Conservation (phyloP, 2,888 invertebrate species). For the Calephelis perditalis region DNA sequence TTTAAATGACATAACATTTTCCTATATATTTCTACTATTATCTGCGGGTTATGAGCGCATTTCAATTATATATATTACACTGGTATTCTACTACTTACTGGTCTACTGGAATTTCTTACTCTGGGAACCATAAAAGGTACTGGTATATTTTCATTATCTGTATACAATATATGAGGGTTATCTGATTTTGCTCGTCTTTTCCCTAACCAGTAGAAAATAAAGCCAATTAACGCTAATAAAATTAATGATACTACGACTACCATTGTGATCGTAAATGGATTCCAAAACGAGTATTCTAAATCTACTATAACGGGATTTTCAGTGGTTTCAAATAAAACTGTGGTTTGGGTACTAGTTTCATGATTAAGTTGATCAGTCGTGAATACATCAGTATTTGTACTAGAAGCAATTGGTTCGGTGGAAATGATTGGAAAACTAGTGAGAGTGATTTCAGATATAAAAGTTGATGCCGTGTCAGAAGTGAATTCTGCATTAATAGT, state of each 20-base stretch:
- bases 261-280: constrained; percentile 36
- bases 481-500: too few species aligned
- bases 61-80: background rate
- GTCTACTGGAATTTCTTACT: background rate
- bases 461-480: too few species aligned
- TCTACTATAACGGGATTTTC: background rate
- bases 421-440: too few species aligned
- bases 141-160: background rate
- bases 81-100: background rate
- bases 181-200: constrained; percentile 28
- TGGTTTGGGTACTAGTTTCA: background rate
- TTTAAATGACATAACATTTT: too few species aligned
- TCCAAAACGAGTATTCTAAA: constrained; percentile 36
- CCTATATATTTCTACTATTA: too few species aligned
- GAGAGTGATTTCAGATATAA: too few species aligned
- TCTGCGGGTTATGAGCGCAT: too few species aligned
- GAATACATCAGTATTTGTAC: too few species aligned
- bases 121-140: background rate
- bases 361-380: background rate
- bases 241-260: constrained; percentile 31
- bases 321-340: background rate
- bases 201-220: constrained; percentile 38
- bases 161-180: background rate
- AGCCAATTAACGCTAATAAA: constrained; percentile 31
- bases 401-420: too few species aligned